Conservation (phyloP, 2,888 invertebrate species). For the Limnephilus auricula region DNA sequence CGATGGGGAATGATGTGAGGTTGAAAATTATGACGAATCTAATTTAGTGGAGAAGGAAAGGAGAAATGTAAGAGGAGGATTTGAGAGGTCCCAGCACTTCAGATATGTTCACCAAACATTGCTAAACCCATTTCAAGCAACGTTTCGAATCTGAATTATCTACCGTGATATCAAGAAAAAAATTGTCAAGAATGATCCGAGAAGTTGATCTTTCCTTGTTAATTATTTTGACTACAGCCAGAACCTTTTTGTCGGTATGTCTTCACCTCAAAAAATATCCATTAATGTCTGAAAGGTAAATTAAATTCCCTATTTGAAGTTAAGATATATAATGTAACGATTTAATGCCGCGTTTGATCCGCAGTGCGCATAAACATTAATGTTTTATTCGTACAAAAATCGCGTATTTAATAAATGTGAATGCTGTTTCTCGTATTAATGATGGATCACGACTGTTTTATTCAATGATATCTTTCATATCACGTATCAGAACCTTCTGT, state of each 20-base stretch:
- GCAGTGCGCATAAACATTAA: conserved; percentile 4
- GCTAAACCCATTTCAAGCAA: too few relatives aligned
- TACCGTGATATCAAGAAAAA: neutral
- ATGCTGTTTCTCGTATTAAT: conserved; percentile 54
- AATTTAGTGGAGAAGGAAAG: too few relatives aligned
- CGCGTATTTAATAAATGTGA: conserved; percentile 16
- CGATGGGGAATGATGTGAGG: too few relatives aligned
- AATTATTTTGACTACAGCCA: neutral
- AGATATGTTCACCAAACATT: too few relatives aligned
- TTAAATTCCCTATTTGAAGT: neutral
- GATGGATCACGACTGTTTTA: conserved; percentile 58
- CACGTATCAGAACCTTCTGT: conserved; percentile 55
- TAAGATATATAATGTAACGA: neutral
- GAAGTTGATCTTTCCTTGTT: neutral
- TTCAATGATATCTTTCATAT: conserved; percentile 62
- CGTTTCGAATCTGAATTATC: too few relatives aligned
- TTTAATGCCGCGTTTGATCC: conserved; percentile 3
- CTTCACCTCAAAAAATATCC: neutral
- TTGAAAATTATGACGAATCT: too few relatives aligned
- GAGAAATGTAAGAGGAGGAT: too few relatives aligned
- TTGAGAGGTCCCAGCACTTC: too few relatives aligned
- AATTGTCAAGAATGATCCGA: neutral
- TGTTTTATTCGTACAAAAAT: neutral
- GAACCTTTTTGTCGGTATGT: neutral
- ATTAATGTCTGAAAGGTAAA: neutral